phyloP scores from a whole-genome alignment of 2,113 vertebrate genomes.

The Ellobius talpinus region DNA sequence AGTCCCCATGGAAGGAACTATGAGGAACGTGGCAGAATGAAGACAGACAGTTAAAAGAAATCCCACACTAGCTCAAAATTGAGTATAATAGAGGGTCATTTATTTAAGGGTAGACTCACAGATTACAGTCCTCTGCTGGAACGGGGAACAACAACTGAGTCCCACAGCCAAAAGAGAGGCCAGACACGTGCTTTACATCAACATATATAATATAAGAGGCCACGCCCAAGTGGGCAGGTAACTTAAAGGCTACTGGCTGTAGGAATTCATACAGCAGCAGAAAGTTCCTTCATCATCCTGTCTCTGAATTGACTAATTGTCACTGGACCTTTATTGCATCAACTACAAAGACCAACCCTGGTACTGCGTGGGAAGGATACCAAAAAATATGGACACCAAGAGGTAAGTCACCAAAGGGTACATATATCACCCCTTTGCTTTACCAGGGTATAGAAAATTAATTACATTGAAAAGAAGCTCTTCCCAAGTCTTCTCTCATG shows the following conservation, averaged over 20 bases:
- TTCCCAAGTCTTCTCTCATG: background rate
- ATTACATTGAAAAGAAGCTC: background rate
- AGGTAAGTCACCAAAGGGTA: background rate
- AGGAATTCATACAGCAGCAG: background rate
- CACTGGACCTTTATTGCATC: background rate
- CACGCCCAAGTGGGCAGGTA: too few relatives aligned
- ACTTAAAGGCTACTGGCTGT: too few relatives aligned
- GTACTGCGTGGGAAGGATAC: background rate
- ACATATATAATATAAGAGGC: too few relatives aligned
- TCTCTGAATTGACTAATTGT: background rate
- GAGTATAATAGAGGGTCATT: too few relatives aligned
- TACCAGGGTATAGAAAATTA: background rate
- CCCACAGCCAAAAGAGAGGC: too few relatives aligned
- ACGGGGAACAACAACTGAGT: too few relatives aligned
- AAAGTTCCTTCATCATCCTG: background rate
- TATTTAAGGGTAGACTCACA: too few relatives aligned
- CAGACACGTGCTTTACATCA: rapidly evolving
- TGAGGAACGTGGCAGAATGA: background rate
- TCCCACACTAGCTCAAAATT: too few relatives aligned
- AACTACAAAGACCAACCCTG: background rate
- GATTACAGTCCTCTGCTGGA: too few relatives aligned
- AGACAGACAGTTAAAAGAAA: too few relatives aligned
- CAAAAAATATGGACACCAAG: background rate
- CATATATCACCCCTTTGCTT: background rate
- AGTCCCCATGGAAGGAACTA: background rate